phyloP scores from a whole-genome alignment of 1,140 invertebrate species.

The Solenopsis invicta region DNA sequence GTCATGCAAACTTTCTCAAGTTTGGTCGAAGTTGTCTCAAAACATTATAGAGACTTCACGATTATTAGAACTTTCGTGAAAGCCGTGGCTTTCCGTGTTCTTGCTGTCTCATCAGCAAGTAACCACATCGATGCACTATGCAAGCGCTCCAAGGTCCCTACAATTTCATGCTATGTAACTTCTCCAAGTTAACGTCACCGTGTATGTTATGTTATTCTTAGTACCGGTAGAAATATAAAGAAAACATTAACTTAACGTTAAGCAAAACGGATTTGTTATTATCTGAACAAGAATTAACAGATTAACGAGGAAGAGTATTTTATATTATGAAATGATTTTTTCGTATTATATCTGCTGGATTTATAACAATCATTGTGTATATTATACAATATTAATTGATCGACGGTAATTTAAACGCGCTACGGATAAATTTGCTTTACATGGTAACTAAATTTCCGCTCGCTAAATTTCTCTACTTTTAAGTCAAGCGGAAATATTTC shows the following conservation, averaged over 20 bases:
- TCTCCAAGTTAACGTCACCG: slow-evolving; percentile 20
- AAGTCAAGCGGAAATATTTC: not conserved
- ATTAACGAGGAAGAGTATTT: not conserved
- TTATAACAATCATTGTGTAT: slow-evolving; percentile 4
- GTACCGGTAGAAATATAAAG: not conserved
- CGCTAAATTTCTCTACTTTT: too few relatives aligned
- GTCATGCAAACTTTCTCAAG: slow-evolving; percentile 2
- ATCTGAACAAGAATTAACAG: not conserved
- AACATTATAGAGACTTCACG: slow-evolving; percentile 22
- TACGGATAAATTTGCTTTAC: not conserved
- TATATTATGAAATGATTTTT: not conserved
- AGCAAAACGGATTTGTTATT: slow-evolving; percentile 19
- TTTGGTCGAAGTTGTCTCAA: not conserved
- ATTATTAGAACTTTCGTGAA: slow-evolving; percentile 58
- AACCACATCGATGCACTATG: slow-evolving; percentile 37
- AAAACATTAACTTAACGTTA: not conserved
- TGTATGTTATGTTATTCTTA: not conserved
- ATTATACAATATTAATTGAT: not conserved
- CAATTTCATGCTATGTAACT: slow-evolving; percentile 44
- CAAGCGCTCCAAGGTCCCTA: slow-evolving; percentile 13
- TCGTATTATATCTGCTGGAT: not conserved
- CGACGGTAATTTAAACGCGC: not conserved
- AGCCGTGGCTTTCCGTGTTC: slow-evolving; percentile 36
- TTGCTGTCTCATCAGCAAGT: slow-evolving; percentile 45
- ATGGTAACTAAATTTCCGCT: not conserved